Base-by-base conservation (phyloP, 2,797 vertebrate genomes). In the Dromococcyx pavoninus region DNA sequence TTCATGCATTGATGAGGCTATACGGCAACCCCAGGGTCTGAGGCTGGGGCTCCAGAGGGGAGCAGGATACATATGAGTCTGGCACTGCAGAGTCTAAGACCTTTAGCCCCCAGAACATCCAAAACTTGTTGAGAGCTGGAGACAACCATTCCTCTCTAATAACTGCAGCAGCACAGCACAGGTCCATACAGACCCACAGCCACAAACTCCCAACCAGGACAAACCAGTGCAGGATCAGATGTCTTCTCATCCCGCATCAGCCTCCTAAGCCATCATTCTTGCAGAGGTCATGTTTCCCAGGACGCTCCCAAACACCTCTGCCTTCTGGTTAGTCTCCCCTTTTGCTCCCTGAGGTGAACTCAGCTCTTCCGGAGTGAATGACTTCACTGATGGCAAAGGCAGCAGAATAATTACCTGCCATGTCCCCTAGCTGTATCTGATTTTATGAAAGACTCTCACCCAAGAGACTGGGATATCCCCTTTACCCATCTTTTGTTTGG, bases 1-100 rank as follows among this genome's bases (percentile, higher is more conserved):
- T n/a, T 32, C 0, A 13, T 14, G 18, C 23, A 11, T 2, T 4
- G 9, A 44, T 1, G 2, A 37, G 15, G 27, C 25, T 64, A 12
- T 28, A n/a, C 5, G 1, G 71, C 41, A 57, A 24, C 28, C 23
- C 23, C 32, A 11, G 17, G 7, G 17, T 13, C 24, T 22, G 37
- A 51, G n/a, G 7, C 57, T 1, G 1, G 48, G 50, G 24, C 21
- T 65, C 37, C 37, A 9, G 17, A 1, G 2, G 28, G 25, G 17
- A 65, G 37, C 28, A 25, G 65, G 35, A 37, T 5, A 1, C 11
- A 30, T 7, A 46, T 39, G 50, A 30, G 11, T 51, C 32, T 35
- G 88, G 46, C 23, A 54, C 30, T 37, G n/a, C 25, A 27, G 53
- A 60, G 33, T 15, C 60, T 35, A 22, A 41, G 39, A 41, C 15